Base-by-base conservation (phyloP, 2,797 vertebrate species). In the Melanotaenia pygmaea region DNA sequence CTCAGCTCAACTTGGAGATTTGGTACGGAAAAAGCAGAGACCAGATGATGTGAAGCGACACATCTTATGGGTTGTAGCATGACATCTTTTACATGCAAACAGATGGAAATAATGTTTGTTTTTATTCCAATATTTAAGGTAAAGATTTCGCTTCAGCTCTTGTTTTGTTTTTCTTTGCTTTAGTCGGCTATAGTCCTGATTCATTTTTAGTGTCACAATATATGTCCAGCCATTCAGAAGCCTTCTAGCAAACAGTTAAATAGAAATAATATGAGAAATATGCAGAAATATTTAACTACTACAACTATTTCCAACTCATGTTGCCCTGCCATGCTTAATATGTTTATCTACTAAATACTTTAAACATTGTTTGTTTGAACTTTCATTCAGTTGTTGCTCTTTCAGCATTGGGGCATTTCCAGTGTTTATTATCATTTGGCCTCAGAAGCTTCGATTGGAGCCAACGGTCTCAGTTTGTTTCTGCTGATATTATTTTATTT, bases 381-480 rank as follows among this genome's bases (percentile, higher is more conserved):
- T 43, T 58, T 34, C 28, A 40, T 35, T 26, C 18, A 34, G 47
- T 53, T 67, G 7, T 20, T 11, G 1, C 26, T 51, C 34, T 43
- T 43, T 22, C 38, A 37, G 3, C 20, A 67, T 4, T 8, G 35
- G 60, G 32, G 2, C 34, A 22, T 59, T 63, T 14, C 22, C 9
- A 4, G 0, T 58, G 28, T 59, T 67, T 59, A 1, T 11, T n/a
- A 51, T 12, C 18, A 13, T 73, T 28, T 12, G 26, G 37, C 70
- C 28, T 43, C 30, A 50, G 22, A 56, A 6, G 20, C 51, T 37
- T 35, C 24, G 22, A 10, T 28, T 37, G 30, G 22, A 70, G 37
- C 56, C 69, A 51, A 45, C 38, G 8, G 53, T 57, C 13, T 66
- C 37, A 64, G 59, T 57, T 34, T 30, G 59, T 62, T 59, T 71